Evolutionary conservation across 2,113 vertebrate genomes (phyloP), one percentile per base, ranked within the genome.

Genomic region (Burhinus oedicnemus): DNA sequence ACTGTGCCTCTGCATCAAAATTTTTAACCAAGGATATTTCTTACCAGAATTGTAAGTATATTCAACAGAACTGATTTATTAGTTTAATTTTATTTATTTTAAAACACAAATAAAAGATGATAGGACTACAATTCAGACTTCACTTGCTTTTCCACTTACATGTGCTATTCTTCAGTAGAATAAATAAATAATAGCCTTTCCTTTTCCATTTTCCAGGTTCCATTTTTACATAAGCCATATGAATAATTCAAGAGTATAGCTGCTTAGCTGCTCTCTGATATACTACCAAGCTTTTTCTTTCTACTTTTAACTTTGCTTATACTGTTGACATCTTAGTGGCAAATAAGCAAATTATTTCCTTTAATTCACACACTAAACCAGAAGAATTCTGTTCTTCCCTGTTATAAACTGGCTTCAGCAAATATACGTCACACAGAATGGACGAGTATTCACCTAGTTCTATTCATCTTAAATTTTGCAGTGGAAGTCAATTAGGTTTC

Each of bases 161-260:
- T 80, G 71, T 79, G 78, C 94, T 61, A 8, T 92, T 96, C 95
- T 62, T 92, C 83, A 89, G 87, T 76, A 96, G 87, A 83, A 96
- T 93, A 97, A 97, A 92, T 95, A 94, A 97, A 62, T 96, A 95
- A 93, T 78, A 64, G 69, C 81, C 30, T 96, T 97, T 97, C 90
- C 89, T 96, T 93, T 96, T 96, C 95, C 86, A 93, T 80, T 97
- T 95, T 83, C 87, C 81, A 91, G 92, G 85, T 95, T 95, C 93
- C 87, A 84, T 93, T 97, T 97, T 92, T 78, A 96, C 91, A 94
- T 58, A 91, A 95, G 38, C 64, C 49, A 34, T 32, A 96, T 98
- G 89, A 97, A 98, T 98, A 98, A 97, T 98, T 98, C 95, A 98
- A 87, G 36, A 74, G 34, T 29, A 70, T 66, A 83, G 77, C 80